phyloP scores from a whole-genome alignment of 2,888 invertebrate genomes.

The Papilio elwesi region DNA sequence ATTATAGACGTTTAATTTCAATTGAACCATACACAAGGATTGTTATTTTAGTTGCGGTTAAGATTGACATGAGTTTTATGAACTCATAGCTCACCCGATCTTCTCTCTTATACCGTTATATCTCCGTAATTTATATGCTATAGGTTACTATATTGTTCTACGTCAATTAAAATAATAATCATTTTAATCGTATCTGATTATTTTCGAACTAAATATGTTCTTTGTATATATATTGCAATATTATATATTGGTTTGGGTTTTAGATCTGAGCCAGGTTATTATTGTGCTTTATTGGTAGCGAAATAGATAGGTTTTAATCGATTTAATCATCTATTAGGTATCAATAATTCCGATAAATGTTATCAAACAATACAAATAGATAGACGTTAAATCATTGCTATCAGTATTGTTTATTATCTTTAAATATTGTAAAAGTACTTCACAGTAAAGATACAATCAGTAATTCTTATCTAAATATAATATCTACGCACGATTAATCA shows the following conservation, averaged over 20 bases:
- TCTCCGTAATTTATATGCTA: neutral
- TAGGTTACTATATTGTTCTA: neutral
- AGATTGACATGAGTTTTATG: conserved; percentile 12
- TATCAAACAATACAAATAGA: conserved; percentile 80
- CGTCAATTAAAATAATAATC: too few relatives aligned
- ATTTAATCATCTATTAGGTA: conserved; percentile 58
- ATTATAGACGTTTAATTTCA: conserved; percentile 65
- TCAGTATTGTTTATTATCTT: conserved; percentile 78
- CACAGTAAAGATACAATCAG: conserved; percentile 74
- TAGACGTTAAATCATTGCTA: conserved; percentile 75
- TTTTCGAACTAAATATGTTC: too few relatives aligned
- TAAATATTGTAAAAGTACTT: conserved; percentile 76
- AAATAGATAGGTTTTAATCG: conserved; percentile 59
- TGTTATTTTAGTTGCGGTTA: conserved; percentile 7
- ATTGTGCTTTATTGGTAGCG: conserved; percentile 51
- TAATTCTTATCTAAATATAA: conserved; percentile 65
- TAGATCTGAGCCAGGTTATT: conserved; percentile 31
- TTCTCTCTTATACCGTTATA: neutral
- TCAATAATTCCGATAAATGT: conserved; percentile 73
- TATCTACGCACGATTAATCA: conserved; percentile 55
- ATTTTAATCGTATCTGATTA: neutral
- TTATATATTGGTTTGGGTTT: neutral
- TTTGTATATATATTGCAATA: neutral
- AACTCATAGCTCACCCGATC: neutral
- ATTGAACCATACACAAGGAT: conserved; percentile 48